Evolutionary conservation across 2,113 vertebrate genomes (phyloP).

Genomic region (Oreochromis niloticus): DNA sequence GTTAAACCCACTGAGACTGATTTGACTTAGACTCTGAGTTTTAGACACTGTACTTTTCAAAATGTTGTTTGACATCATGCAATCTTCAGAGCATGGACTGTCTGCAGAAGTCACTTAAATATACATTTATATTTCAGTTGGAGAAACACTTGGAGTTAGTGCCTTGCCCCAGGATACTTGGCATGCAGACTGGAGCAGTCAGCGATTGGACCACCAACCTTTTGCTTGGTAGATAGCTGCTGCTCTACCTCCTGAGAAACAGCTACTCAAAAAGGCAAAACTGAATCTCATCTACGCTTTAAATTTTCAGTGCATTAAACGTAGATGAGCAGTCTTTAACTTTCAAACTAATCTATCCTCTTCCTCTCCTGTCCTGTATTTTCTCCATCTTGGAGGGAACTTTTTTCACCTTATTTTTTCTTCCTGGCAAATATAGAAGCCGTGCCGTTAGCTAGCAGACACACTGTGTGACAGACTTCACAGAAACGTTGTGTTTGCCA

Average conservation of each 20-base stretch:
- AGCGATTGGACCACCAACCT: neutral
- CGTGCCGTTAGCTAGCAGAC: neutral
- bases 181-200: neutral
- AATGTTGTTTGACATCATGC: neutral
- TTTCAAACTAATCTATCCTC: neutral
- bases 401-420: neutral
- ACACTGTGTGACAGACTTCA: neutral
- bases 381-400: neutral
- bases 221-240: neutral
- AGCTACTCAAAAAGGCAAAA: neutral
- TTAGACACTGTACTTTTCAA: neutral
- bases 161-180: neutral
- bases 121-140: neutral
- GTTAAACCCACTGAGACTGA: neutral
- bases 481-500: neutral
- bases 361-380: neutral
- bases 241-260: neutral
- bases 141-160: neutral
- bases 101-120: neutral
- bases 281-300: neutral
- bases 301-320: neutral
- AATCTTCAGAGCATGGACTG: neutral
- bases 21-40: neutral
- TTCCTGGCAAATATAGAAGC: neutral
- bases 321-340: neutral